phyloP scores from a whole-genome alignment of 2,888 invertebrate species.

The Didymodactylos carnosus region DNA sequence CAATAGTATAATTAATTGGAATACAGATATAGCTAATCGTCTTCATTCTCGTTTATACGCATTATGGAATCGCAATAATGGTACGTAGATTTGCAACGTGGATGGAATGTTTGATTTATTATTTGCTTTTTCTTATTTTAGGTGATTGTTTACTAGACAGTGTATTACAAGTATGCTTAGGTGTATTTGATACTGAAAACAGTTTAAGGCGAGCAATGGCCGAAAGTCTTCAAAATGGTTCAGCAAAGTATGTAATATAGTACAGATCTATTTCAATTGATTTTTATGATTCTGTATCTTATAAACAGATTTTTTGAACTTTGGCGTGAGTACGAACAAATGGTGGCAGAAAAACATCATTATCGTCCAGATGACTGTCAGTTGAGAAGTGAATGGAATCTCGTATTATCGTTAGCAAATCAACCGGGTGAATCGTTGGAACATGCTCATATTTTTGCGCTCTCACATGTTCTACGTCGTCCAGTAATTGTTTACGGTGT shows the following conservation, averaged over 20 bases:
- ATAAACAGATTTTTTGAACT: slow-evolving; percentile 31
- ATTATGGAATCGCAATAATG: slow-evolving; percentile 57
- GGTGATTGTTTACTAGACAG: slow-evolving; percentile 81
- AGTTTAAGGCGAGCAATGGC: slow-evolving; percentile 62
- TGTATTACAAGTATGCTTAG: slow-evolving; percentile 66
- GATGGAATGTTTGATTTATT: too few relatives aligned
- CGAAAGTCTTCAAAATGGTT: slow-evolving; percentile 60
- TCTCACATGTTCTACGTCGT: slow-evolving; percentile 74
- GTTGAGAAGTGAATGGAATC: slow-evolving; percentile 67
- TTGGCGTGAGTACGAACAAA: slow-evolving; percentile 69
- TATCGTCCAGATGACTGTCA: slow-evolving; percentile 72
- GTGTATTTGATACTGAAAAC: slow-evolving; percentile 76
- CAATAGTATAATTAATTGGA: slow-evolving; percentile 80
- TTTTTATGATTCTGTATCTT: not conserved
- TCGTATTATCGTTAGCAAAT: slow-evolving; percentile 59
- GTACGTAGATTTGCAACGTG: too few relatives aligned
- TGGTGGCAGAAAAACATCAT: slow-evolving; percentile 56
- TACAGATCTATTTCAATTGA: slow-evolving; percentile 19
- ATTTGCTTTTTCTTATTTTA: too few relatives aligned
- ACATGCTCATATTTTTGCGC: slow-evolving; percentile 78
- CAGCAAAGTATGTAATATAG: slow-evolving; percentile 40
- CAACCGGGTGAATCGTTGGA: slow-evolving; percentile 45
- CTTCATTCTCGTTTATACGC: slow-evolving; percentile 62
- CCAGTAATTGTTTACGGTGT: slow-evolving; percentile 89
- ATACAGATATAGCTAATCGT: slow-evolving; percentile 57